Evolutionary conservation across 2,797 vertebrate species (phyloP), one percentile per base, ranked within the genome.

Genomic region (Oophaga sylvatica): DNA sequence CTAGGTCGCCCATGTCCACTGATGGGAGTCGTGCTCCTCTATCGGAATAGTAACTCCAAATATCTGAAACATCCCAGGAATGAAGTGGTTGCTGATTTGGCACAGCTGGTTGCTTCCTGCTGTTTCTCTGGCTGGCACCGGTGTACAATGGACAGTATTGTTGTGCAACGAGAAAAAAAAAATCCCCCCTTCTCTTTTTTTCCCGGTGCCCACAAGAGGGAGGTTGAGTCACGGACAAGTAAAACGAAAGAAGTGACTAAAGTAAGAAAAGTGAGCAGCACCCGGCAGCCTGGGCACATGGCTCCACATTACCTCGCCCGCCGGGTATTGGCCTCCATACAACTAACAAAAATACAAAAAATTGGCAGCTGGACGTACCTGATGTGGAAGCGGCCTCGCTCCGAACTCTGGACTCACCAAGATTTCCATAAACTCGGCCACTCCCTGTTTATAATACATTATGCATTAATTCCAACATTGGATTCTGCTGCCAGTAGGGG

Each of bases 51-150:
- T 87, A 86, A 91, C 89, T 87, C 93, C 90, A 91, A 93, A 92
- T 91, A 94, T 93, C 89, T 91, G 76, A 94, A 91, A 90, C 88
- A 93, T 94, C 91, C 91, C 91, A 91, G 91, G 93, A 94, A 93
- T 93, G 92, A 92, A 93, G 90, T 90, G 90, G 90, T 62, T 89
- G 89, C 91, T 92, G 90, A 92, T 92, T 92, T 93, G 90, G 91
- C 92, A 91, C 81, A 91, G 87, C 82, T 88, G 89, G 88, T 84
- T 92, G 90, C 90, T 94, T 94, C 87, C 89, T 92, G 91, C 83
- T 92, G 91, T 92, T 87, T 90, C 87, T 91, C 79, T 90, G 84
- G 80, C 89, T 94, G 90, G 90, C 90, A 92, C 87, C 88, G 90
- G 81, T 86, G 92, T 90, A 94, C 92, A 95, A 94, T 91, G 89